phyloP scores from a whole-genome alignment of 1,140 invertebrate species.

The Triops cancriformis region DNA sequence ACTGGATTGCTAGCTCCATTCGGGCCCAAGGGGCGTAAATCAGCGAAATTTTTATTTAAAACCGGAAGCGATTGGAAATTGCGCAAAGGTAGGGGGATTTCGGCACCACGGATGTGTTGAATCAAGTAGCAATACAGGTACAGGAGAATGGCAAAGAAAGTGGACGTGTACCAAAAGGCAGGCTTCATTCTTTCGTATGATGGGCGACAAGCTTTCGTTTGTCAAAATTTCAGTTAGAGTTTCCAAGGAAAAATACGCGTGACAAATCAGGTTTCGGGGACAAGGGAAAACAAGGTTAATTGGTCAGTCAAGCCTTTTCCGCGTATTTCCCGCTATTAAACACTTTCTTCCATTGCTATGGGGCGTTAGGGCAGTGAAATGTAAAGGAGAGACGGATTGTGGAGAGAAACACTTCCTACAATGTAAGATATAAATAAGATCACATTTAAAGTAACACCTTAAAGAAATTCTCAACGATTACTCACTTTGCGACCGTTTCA shows the following conservation, averaged over 20 bases:
- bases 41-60: not conserved
- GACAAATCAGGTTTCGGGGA: not conserved
- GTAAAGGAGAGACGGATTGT: too few relatives aligned
- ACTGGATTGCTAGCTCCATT: not conserved
- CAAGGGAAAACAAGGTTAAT: not conserved
- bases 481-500: too few relatives aligned
- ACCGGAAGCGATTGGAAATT: not conserved
- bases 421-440: too few relatives aligned
- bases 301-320: not conserved
- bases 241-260: not conserved
- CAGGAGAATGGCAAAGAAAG: constrained; percentile 39
- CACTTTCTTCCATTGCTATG: too few relatives aligned
- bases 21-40: not conserved
- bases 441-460: too few relatives aligned
- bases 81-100: constrained; percentile 20
- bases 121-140: constrained; percentile 41
- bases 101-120: constrained; percentile 39
- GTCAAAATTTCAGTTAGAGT: not conserved
- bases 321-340: not conserved
- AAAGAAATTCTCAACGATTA: too few relatives aligned
- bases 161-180: constrained; percentile 41
- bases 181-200: constrained; percentile 37
- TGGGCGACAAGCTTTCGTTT: not conserved
- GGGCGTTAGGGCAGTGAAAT: too few relatives aligned
- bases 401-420: too few relatives aligned